Evolutionary conservation across 2,113 vertebrate genomes (phyloP).

Genomic region (Sceloporus undulatus): DNA sequence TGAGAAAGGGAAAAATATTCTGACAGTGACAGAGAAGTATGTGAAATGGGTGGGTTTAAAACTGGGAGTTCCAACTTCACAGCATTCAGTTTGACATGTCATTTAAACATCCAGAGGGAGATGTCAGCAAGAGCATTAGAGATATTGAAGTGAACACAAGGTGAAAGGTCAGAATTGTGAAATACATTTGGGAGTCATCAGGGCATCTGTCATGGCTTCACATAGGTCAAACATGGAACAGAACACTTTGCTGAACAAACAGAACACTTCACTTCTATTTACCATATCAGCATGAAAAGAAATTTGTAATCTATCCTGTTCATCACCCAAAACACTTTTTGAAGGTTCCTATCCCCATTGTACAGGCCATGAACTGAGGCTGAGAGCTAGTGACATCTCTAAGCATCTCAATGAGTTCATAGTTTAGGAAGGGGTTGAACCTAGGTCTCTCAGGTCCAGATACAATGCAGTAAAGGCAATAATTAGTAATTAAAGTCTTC

Average conservation of each 20-base stretch:
- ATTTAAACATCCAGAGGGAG: constrained; percentile 25
- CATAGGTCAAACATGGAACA: background rate
- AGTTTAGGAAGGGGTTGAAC: background rate
- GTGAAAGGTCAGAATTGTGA: constrained; percentile 18
- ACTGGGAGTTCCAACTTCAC: constrained; percentile 10
- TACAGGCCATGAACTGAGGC: background rate
- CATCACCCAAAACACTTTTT: background rate
- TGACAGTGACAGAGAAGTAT: background rate
- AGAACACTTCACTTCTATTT: constrained; percentile 4
- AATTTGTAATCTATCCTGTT: background rate
- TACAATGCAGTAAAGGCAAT: background rate
- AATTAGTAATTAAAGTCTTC: background rate
- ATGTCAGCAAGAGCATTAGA: constrained; percentile 19
- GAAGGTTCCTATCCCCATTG: background rate
- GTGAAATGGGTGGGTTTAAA: background rate
- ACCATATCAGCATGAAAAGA: background rate
- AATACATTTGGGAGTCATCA: constrained; percentile 4
- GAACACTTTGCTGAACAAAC: constrained; percentile 8
- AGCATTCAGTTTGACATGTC: constrained; percentile 24
- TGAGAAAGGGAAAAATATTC: background rate
- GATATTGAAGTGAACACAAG: constrained; percentile 8
- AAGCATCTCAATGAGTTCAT: background rate
- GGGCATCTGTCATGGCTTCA: constrained; percentile 16
- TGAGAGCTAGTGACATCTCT: background rate
- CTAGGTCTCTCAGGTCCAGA: background rate